Evolutionary conservation across 1,140 invertebrate species (phyloP).

Genomic region (Glossosoma conforme): DNA sequence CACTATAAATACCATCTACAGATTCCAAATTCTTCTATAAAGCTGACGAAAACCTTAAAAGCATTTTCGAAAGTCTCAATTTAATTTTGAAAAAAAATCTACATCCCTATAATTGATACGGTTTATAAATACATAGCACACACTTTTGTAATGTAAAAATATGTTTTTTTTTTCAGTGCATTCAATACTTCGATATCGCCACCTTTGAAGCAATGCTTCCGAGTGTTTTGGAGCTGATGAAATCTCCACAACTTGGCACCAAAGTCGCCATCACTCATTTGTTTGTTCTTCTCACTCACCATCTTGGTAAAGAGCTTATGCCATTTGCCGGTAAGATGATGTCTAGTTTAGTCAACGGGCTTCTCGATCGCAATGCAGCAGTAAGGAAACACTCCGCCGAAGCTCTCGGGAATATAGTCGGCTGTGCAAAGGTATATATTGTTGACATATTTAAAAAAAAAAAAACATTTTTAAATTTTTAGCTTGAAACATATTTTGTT

Average conservation of each 20-base stretch:
- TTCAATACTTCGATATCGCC: constrained; percentile 74
- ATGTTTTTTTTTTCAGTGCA: constrained; percentile 58
- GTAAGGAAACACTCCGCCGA: constrained; percentile 79
- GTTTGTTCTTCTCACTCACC: constrained; percentile 66
- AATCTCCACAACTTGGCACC: constrained; percentile 74
- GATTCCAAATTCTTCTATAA: no score
- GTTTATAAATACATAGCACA: no score
- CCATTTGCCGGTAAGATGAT: constrained; percentile 70
- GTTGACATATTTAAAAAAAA: background rate
- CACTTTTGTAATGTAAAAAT: no score
- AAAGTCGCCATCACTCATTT: constrained; percentile 84
- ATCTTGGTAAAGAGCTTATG: constrained; percentile 49
- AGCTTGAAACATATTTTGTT: background rate
- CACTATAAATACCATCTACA: no score
- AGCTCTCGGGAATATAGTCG: constrained; percentile 80
- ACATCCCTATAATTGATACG: no score
- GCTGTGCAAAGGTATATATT: constrained; percentile 64
- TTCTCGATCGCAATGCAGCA: constrained; percentile 76
- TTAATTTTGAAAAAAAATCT: no score
- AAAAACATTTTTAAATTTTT: background rate
- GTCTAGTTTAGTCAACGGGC: constrained; percentile 67
- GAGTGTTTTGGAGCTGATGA: constrained; percentile 76
- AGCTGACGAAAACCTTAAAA: no score
- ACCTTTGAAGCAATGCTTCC: constrained; percentile 75
- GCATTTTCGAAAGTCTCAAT: no score